phyloP scores from a whole-genome alignment of 1,140 invertebrate genomes.

The Atopsyche davidsoni region DNA sequence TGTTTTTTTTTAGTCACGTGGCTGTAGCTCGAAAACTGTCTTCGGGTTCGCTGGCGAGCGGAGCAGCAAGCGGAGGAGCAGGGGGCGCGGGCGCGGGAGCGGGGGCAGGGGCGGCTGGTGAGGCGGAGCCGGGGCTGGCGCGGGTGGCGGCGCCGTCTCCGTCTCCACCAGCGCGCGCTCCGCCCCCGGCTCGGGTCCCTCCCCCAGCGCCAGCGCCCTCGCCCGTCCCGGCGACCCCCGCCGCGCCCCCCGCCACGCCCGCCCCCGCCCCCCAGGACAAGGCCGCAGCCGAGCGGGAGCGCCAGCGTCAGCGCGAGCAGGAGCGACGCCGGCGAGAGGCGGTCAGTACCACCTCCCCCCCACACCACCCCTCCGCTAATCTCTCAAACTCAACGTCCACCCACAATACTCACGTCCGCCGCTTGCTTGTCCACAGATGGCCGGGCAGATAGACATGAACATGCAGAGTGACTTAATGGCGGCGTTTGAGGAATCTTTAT shows the following conservation, averaged over 20 bases:
- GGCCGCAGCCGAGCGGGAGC: constrained; percentile 67
- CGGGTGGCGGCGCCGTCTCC: constrained; percentile 12
- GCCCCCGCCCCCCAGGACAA: constrained; percentile 55
- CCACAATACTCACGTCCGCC: background rate
- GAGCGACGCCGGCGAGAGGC: constrained; percentile 85
- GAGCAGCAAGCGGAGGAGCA: background rate
- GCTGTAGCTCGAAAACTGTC: constrained; percentile 2
- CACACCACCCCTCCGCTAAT: background rate
- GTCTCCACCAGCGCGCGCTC: constrained; percentile 9
- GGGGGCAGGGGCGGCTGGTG: background rate
- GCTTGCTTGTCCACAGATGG: constrained; percentile 64
- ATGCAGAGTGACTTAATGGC: constrained; percentile 97
- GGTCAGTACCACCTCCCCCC: constrained; percentile 70
- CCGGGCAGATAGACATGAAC: constrained; percentile 95
- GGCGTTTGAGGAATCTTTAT: constrained; percentile 92
- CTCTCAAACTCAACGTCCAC: background rate
- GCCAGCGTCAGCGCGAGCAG: constrained; percentile 76
- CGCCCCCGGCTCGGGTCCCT: constrained; percentile 2
- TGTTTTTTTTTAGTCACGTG: constrained; percentile 8
- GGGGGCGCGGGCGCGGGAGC: background rate
- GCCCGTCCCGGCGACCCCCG: constrained; percentile 8
- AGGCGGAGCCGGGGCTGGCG: background rate
- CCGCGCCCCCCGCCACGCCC: constrained; percentile 38
- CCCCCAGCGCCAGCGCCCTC: background rate
- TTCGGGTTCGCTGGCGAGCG: background rate